Base-by-base conservation (phyloP, 37 sponge, comb jelly and placozoan species). In the Diacarnus erythraeanus region DNA sequence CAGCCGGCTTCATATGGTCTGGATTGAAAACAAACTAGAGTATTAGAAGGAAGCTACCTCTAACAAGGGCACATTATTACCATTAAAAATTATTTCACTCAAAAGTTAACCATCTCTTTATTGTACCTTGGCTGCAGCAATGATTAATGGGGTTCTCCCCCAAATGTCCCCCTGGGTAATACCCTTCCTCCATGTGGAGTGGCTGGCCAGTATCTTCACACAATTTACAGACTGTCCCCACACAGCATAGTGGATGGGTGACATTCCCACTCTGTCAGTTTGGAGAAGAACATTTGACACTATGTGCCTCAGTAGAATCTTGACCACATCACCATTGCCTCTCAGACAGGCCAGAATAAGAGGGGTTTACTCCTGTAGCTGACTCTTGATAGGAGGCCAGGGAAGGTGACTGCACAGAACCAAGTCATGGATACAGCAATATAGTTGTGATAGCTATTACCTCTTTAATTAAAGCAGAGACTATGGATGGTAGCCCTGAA, bases 41-140 rank as follows among this genome's bases (percentile, higher is more conserved):
- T n/a, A n/a, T n/a, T n/a, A n/a, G n/a, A n/a, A n/a, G n/a, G n/a
- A n/a, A n/a, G n/a, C n/a, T n/a, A n/a, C n/a, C n/a, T n/a, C n/a
- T n/a, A n/a, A n/a, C n/a, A n/a, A n/a, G n/a, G n/a, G n/a, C n/a
- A n/a, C n/a, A n/a, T n/a, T n/a, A n/a, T n/a, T n/a, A n/a, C n/a
- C n/a, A n/a, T n/a, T n/a, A n/a, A n/a, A n/a, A n/a, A n/a, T n/a
- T n/a, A n/a, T n/a, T n/a, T n/a, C n/a, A n/a, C n/a, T n/a, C n/a
- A n/a, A n/a, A n/a, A n/a, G n/a, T n/a, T n/a, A n/a, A n/a, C n/a
- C n/a, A n/a, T n/a, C n/a, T n/a, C n/a, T n/a, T n/a, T n/a, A n/a
- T n/a, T n/a, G n/a, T n/a, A 84, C 90, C 59, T 73, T 80, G 1
- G 74, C 61, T 73, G 90, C 90, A 33, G 90, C 85, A 31, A 74